Base-by-base conservation (phyloP, 1,140 invertebrate species). In the Dufourea novaeangliae region DNA sequence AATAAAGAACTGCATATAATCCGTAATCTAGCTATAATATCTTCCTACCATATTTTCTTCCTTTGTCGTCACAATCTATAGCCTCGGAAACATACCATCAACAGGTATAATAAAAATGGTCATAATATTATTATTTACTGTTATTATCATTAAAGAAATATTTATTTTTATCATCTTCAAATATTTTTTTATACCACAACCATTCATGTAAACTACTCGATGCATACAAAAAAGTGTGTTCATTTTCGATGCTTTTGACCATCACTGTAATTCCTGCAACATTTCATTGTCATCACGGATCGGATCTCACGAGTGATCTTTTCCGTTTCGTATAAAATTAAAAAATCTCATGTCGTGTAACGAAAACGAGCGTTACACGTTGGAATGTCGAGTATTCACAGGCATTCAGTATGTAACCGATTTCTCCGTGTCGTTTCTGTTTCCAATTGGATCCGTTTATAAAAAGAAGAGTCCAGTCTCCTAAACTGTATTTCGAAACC, bases 401-500 rank as follows among this genome's bases (percentile, higher is more conserved):
- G 27, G 56, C 6, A n/a, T 25, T 14, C 52, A 14, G 10, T 17
- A 64, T 29, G 27, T 57, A 22, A 22, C 22, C 6, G 61, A 44
- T 56, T 14, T 20, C 17, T 27, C 20, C 0, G 8, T 41, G 8
- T 70, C 52, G 7, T 46, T 37, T 20, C 17, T 44, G 3, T 32
- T 37, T 56, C 8, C 12, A 20, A 8, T 20, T n/a, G 6, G 1
- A 52, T 66, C 50, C 8, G 10, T 7, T 14, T n/a, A 22, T 7
- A 32, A 20, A 56, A 12, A 46, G 11, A 27, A 74, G 41, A 61
- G 52, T 34, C 52, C 41, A 57, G 27, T 41, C 46, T 25, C 29
- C 7, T 37, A 44, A 54, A n/a, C 50, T 27, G 52, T 14, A 12
- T 37, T 37, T 39, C 61, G 27, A 73, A 37, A 79, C 37, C 54